Base-by-base conservation (phyloP, 35 echinoderm and acorn worm genomes). In the Apostichopus californicus region DNA sequence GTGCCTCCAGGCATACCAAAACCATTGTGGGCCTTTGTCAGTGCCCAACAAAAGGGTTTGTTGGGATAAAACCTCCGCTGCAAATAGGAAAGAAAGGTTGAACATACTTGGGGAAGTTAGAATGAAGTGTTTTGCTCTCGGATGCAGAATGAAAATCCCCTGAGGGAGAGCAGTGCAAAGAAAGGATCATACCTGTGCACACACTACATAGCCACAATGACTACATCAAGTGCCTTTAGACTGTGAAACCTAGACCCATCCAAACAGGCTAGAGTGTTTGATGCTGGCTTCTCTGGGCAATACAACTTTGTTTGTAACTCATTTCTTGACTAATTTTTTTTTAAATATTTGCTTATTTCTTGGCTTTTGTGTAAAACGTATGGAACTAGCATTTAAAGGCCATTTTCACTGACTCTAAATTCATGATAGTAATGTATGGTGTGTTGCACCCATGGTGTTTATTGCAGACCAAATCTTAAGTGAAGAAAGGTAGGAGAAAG, bases 21-120 rank as follows among this genome's bases (percentile, higher is more conserved):
- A 25, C 54, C 12, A 58, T 85, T 85, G 54, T 85, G 81, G 55
- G 18, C 81, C 81, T 85, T 85, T 85, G 81, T 85, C 17, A 60
- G 17, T 85, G 14, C 81, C 81, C 14, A 85, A 85, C 81, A 85
- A 85, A 58, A 59, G 81, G 57, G 56, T 58, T 58, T 85, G 54
- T 85, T 85, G 81, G 81, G 55, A 85, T 85, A 85, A 85, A 85
- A 85, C 55, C 54, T 85, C 81, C 28, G 80, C 57, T 59, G 9
- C 54, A 85, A 54, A 22, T 21, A 57, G 80, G 14, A 54, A 56
- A 85, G 81, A 85, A 85, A 85, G 52, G 81, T 8, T 85, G 57
- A 22, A 85, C 81, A 58, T 85, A 85, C 81, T 85, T 20, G 5
- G 23, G 81, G 81, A 85, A 85, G 56, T 57, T 58, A 59, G 23